A percentile compares a stretch with the other conserved stretches of the same genome.
These are phyloP conservation scores for Neodiprion virginianus DNA, from an alignment of 1,140 invertebrate genomes.

Conservation along the genomic window DNA sequence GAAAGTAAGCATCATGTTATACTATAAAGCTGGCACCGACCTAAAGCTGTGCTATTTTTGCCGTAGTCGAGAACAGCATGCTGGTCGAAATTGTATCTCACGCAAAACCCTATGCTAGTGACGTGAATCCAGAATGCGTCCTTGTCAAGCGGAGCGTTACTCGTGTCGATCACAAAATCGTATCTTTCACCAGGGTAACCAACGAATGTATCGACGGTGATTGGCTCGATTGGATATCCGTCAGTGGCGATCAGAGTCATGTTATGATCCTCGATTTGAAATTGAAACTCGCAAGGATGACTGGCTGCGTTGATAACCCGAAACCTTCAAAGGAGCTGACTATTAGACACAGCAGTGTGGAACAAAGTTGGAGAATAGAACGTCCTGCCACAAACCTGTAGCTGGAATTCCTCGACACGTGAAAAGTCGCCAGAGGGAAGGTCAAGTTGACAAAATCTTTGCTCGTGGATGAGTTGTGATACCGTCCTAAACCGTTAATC, in stretches of 20 bases:
- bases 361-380: neutral
- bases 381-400: neutral
- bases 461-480: constrained; percentile 35
- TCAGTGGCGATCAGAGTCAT: constrained; percentile 64
- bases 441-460: neutral
- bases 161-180: constrained; percentile 65
- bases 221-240: constrained; percentile 58
- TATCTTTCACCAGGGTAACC: constrained; percentile 64
- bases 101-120: constrained; percentile 57
- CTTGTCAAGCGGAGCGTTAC: constrained; percentile 50
- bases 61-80: neutral
- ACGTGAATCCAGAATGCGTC: constrained; percentile 63
- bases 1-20: too few relatives aligned
- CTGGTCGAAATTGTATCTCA: constrained; percentile 22
- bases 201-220: constrained; percentile 33
- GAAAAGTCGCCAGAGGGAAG: constrained; percentile 18
- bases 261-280: constrained; percentile 65
- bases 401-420: constrained; percentile 9
- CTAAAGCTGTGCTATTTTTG: neutral
- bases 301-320: constrained; percentile 66
- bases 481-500: constrained; percentile 64
- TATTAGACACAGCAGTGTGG: constrained; percentile 25
- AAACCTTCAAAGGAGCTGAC: constrained; percentile 61
- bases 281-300: constrained; percentile 62
- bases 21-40: neutral